These are phyloP conservation scores for Tricholauxania praeusta DNA, from an alignment of 2,888 invertebrate species.

Conservation along the genomic window DNA sequence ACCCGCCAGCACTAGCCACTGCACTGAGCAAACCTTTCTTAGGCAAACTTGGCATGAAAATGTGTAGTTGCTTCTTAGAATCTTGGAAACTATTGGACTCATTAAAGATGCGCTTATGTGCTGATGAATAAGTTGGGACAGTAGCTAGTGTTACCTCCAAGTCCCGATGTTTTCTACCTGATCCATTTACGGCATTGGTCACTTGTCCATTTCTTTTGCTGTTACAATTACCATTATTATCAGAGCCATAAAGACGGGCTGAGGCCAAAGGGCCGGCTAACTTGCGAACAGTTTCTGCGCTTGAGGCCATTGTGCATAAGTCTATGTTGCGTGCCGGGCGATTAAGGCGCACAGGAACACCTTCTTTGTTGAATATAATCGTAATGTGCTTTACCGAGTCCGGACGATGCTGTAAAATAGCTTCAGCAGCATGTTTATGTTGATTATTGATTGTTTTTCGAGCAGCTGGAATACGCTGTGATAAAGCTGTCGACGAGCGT, in stretches of 20 bases:
- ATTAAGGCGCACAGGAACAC: slow-evolving; percentile 62
- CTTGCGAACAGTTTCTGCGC: slow-evolving; percentile 56
- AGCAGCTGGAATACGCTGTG: slow-evolving; percentile 21
- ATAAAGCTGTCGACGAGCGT: not conserved
- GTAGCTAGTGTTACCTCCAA: not conserved
- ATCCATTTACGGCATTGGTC: no score
- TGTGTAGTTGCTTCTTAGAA: slow-evolving; percentile 77
- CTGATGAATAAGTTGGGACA: not conserved
- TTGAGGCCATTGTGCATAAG: slow-evolving; percentile 57
- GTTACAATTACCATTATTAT: slow-evolving; percentile 31
- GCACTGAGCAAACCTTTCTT: slow-evolving; percentile 65
- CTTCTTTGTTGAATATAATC: slow-evolving; percentile 65
- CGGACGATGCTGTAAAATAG: slow-evolving; percentile 30
- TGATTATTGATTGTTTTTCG: not conserved
- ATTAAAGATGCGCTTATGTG: not conserved
- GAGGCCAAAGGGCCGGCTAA: slow-evolving; percentile 60
- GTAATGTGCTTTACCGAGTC: slow-evolving; percentile 65
- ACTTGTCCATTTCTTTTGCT: not conserved
- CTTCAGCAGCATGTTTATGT: not conserved
- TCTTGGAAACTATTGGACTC: slow-evolving; percentile 52
- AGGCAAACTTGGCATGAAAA: slow-evolving; percentile 78
- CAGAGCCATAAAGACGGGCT: slow-evolving; percentile 55
- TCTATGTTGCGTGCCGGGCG: slow-evolving; percentile 64
- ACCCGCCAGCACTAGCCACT: slow-evolving; percentile 19
- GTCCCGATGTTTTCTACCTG: not conserved